Evolutionary conservation across 2,797 vertebrate species (phyloP).

Genomic region (Aulostomus chinensis): DNA sequence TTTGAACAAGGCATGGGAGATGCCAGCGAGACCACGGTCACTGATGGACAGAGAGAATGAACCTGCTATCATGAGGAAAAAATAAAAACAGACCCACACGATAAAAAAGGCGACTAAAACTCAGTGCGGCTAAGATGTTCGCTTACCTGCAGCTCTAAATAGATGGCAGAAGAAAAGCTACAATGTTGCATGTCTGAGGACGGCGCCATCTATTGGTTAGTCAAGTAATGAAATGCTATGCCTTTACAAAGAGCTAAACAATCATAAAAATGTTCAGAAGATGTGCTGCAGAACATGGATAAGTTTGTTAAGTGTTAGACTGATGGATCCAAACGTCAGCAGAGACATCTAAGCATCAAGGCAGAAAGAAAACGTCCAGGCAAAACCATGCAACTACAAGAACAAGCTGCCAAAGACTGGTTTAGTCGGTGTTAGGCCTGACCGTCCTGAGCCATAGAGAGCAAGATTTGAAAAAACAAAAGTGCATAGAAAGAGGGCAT

Average conservation of each 20-base stretch:
- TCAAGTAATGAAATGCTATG: conserved; percentile 14
- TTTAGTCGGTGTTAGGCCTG: conserved; percentile 57
- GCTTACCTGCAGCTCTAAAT: conserved; percentile 34
- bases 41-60: conserved; percentile 58
- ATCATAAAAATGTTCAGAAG: conserved; percentile 80
- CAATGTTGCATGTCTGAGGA: conserved; percentile 24
- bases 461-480: conserved; percentile 29
- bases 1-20: conserved; percentile 92
- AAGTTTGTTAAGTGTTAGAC: conserved; percentile 77
- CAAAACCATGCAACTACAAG: conserved; percentile 73
- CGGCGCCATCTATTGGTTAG: conserved; percentile 28
- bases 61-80: conserved; percentile 46
- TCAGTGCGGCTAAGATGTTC: conserved; percentile 18
- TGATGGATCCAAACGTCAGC: conserved; percentile 75
- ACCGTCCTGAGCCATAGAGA: conserved; percentile 27
- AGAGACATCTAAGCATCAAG: conserved; percentile 57
- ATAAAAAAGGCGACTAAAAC: conserved; percentile 40
- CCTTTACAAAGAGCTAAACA: conserved; percentile 6
- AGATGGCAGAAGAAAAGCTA: conserved; percentile 37
- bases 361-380: conserved; percentile 55
- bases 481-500: conserved; percentile 33
- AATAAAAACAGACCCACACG: conserved; percentile 25
- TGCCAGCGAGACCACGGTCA: conserved; percentile 70
- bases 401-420: conserved; percentile 36
- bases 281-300: conserved; percentile 85